Evolutionary conservation across 2,113 vertebrate genomes (phyloP).

Genomic region (Mastomys coucha): DNA sequence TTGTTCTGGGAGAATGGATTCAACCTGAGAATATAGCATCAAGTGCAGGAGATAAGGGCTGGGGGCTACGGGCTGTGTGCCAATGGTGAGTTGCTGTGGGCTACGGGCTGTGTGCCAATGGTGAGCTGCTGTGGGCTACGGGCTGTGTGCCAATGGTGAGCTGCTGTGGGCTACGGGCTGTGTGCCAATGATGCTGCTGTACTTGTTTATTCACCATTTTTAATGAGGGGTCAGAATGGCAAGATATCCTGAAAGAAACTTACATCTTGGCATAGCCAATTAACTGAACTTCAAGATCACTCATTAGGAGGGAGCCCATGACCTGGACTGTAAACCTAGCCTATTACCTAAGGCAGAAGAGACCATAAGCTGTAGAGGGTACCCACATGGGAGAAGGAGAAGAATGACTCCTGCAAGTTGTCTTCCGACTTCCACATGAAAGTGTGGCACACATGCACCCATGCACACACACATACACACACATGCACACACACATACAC

Average conservation of each 20-base stretch:
- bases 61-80: too few relatives aligned
- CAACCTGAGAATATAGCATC: fast-evolving
- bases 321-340: background rate
- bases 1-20: background rate
- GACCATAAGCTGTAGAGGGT: background rate
- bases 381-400: too few relatives aligned
- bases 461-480: background rate
- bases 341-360: background rate
- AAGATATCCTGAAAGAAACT: too few relatives aligned
- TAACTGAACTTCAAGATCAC: background rate
- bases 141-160: background rate
- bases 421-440: background rate
- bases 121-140: too few relatives aligned
- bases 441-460: background rate
- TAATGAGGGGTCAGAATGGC: background rate
- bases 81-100: too few relatives aligned
- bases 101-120: too few relatives aligned
- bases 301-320: background rate
- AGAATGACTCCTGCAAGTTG: too few relatives aligned
- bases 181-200: background rate
- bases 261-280: background rate
- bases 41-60: fast-evolving
- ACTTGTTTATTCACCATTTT: too few relatives aligned
- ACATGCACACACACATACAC: background rate
- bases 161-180: background rate